phyloP scores from a whole-genome alignment of 1,140 invertebrate genomes.

The Papilio xuthus region DNA sequence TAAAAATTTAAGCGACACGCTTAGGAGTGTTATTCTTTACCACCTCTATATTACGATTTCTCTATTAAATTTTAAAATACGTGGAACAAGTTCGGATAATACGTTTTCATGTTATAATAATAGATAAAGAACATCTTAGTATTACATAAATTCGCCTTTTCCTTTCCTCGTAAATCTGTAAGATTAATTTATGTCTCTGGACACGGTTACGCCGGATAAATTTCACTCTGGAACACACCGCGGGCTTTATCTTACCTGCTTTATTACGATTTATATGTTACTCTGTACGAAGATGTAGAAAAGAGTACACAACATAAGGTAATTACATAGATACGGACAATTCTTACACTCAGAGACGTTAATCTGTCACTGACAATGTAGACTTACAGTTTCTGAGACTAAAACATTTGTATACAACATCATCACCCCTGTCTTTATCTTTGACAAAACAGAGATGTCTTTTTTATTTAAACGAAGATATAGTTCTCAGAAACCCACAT shows the following conservation, averaged over 20 bases:
- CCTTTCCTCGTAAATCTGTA: constrained; percentile 14
- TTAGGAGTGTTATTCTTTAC: no score
- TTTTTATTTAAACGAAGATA: no score
- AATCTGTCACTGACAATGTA: not conserved
- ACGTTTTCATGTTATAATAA: not conserved
- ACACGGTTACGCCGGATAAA: constrained; percentile 23
- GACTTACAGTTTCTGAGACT: no score
- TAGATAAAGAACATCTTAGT: not conserved
- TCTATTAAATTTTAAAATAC: no score
- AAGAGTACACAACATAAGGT: not conserved
- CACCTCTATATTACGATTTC: no score
- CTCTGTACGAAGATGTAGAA: not conserved
- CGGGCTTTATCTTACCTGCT: constrained; percentile 23
- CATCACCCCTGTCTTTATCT: no score
- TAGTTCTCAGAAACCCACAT: no score
- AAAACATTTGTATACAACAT: no score
- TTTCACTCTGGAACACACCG: constrained; percentile 14
- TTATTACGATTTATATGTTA: constrained; percentile 22
- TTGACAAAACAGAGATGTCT: no score
- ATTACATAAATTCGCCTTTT: constrained; percentile 7
- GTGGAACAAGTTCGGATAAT: no score
- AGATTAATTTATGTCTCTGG: constrained; percentile 24
- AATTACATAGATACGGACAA: not conserved
- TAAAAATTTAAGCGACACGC: no score
- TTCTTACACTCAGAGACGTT: not conserved